Conservation (phyloP, 2,113 vertebrate genomes). For the Alethe castanea region DNA sequence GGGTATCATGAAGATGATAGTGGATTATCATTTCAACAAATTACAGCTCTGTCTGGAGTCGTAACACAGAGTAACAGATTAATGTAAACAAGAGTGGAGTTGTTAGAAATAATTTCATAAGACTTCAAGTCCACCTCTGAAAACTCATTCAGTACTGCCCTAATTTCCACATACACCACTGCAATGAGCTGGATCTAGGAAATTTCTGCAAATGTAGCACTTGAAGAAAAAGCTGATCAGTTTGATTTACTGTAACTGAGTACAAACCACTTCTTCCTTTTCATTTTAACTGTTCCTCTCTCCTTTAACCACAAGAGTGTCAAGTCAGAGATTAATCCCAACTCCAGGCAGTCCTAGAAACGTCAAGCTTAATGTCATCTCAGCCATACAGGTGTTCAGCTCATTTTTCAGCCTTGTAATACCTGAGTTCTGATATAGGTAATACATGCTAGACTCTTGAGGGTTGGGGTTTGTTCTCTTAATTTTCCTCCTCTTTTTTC, state of each 20-base stretch:
- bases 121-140: not conserved
- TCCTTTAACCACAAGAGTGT: not conserved
- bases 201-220: not conserved
- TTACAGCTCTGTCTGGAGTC: not conserved
- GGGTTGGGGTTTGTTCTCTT: too few relatives aligned
- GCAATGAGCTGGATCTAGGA: not conserved
- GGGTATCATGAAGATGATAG: not conserved
- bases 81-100: not conserved
- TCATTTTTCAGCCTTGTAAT: not conserved
- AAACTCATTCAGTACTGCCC: not conserved
- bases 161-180: not conserved
- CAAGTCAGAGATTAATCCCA: not conserved
- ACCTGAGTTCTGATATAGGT: not conserved
- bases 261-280: not conserved
- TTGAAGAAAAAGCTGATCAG: not conserved
- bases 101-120: not conserved
- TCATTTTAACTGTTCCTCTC: not conserved
- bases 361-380: not conserved
- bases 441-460: not conserved
- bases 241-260: not conserved
- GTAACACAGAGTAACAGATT: accelerated
- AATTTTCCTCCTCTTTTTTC: too few relatives aligned
- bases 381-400: not conserved
- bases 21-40: not conserved
- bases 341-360: not conserved